phyloP scores from a whole-genome alignment of 2,797 vertebrate genomes.

The Sebastes oblongus region DNA sequence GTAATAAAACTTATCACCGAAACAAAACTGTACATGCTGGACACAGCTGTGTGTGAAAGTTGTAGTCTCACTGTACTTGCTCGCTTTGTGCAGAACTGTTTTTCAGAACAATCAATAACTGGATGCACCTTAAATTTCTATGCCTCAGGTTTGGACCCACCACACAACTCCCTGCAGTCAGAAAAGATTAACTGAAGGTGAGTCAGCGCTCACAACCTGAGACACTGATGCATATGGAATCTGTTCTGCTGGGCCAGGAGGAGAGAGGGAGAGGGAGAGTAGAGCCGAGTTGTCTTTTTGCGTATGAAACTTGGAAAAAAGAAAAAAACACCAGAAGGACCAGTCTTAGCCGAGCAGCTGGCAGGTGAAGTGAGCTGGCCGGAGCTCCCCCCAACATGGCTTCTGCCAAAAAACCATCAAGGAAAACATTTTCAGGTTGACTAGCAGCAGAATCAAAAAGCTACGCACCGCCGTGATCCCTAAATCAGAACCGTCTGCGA shows the following conservation, averaged over 20 bases:
- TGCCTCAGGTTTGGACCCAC: slow-evolving; percentile 40
- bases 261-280: slow-evolving; percentile 6
- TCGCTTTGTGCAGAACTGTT: slow-evolving; percentile 18
- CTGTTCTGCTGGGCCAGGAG: slow-evolving; percentile 49
- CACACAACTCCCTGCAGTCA: slow-evolving; percentile 42
- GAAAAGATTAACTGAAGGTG: slow-evolving; percentile 58
- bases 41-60: neutral
- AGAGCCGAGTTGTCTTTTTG: slow-evolving; percentile 39
- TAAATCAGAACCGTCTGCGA: slow-evolving; percentile 60
- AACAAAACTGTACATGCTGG: neutral
- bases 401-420: slow-evolving; percentile 67
- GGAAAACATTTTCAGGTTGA: slow-evolving; percentile 73
- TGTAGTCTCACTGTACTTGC: slow-evolving; percentile 10
- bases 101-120: slow-evolving; percentile 47
- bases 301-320: slow-evolving; percentile 19
- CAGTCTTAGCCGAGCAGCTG: slow-evolving; percentile 61
- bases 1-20: neutral
- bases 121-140: slow-evolving; percentile 48
- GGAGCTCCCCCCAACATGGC: slow-evolving; percentile 25
- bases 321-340: slow-evolving; percentile 40
- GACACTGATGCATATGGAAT: slow-evolving; percentile 64
- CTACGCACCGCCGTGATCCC: slow-evolving; percentile 36
- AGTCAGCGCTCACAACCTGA: slow-evolving; percentile 48
- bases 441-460: slow-evolving; percentile 67
- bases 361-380: slow-evolving; percentile 61